These are phyloP conservation scores for Parascotia fuliginaria DNA, from an alignment of 2,888 invertebrate species.

Conservation along the genomic window DNA sequence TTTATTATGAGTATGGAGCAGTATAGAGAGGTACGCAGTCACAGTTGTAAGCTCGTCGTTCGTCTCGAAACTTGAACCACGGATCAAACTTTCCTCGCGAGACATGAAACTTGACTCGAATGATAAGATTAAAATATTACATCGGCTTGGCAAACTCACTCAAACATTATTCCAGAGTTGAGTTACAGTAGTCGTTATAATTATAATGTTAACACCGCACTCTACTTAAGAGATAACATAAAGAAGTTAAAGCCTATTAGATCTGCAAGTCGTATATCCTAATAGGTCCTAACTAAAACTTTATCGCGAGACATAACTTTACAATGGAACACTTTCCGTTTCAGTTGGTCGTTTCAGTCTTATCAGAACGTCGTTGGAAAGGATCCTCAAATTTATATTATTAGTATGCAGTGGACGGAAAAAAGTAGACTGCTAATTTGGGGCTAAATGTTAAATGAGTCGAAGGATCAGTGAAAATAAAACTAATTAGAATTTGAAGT, in stretches of 20 bases:
- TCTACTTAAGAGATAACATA: slow-evolving; percentile 47
- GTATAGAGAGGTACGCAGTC: slow-evolving; percentile 51
- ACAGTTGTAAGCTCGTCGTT: slow-evolving; percentile 66
- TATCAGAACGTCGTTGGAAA: slow-evolving; percentile 38
- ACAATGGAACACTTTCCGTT: slow-evolving; percentile 46
- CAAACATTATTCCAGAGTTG: slow-evolving; percentile 59
- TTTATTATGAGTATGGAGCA: slow-evolving; percentile 35
- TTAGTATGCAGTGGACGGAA: slow-evolving; percentile 33
- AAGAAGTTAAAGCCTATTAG: slow-evolving; percentile 51
- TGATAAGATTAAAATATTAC: slow-evolving; percentile 83
- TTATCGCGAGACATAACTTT: slow-evolving; percentile 46
- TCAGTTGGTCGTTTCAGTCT: slow-evolving; percentile 40
- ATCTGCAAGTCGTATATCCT: slow-evolving; percentile 42
- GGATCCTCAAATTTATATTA: slow-evolving; percentile 42
- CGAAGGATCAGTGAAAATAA: slow-evolving; percentile 41
- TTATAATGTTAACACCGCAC: slow-evolving; percentile 55
- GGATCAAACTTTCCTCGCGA: slow-evolving; percentile 77
- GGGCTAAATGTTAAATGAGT: slow-evolving; percentile 41
- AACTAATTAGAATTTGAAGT: slow-evolving; percentile 62
- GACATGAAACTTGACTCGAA: slow-evolving; percentile 77
- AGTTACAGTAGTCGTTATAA: slow-evolving; percentile 56
- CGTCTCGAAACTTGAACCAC: slow-evolving; percentile 73
- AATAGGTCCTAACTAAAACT: slow-evolving; percentile 49
- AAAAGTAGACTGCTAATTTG: slow-evolving; percentile 29
- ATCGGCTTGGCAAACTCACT: slow-evolving; percentile 68